Evolutionary conservation across 2,888 invertebrate genomes (phyloP).

Genomic region (Mimachlamys varia): DNA sequence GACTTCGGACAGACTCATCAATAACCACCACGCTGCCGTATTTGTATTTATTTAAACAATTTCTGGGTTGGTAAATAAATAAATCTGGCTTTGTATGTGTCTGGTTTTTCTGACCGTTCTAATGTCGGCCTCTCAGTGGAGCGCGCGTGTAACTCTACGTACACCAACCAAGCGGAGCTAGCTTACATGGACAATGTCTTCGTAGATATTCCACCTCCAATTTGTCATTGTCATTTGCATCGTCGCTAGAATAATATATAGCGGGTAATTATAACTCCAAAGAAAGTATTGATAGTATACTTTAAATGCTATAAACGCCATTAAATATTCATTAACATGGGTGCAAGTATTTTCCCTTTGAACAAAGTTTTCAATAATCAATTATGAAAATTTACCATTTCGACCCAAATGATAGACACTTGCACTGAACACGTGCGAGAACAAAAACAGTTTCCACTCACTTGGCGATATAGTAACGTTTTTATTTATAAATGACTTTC

Average conservation of each 20-base stretch:
- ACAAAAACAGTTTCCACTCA: too few relatives aligned
- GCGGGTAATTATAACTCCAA: neutral
- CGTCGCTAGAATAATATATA: neutral
- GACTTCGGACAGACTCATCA: neutral
- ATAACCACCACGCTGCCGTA: neutral
- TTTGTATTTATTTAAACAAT: slow-evolving; percentile 31
- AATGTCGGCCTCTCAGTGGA: neutral
- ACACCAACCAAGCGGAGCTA: neutral
- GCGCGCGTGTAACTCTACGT: neutral
- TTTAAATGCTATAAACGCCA: neutral
- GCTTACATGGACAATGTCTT: neutral
- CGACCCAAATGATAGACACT: too few relatives aligned
- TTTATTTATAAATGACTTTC: too few relatives aligned
- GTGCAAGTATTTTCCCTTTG: too few relatives aligned
- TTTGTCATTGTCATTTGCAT: neutral
- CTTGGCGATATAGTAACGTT: too few relatives aligned
- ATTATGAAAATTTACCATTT: too few relatives aligned
- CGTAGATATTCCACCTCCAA: neutral
- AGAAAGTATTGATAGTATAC: neutral
- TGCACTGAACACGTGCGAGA: too few relatives aligned
- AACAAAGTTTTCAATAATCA: too few relatives aligned
- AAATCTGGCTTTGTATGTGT: slow-evolving; percentile 3
- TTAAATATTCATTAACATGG: neutral
- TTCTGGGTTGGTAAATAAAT: slow-evolving; percentile 24
- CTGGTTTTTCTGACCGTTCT: neutral